Evolutionary conservation across 2,113 vertebrate genomes (phyloP), one percentile per base, ranked within the genome.

Genomic region (Leiothrix lutea): DNA sequence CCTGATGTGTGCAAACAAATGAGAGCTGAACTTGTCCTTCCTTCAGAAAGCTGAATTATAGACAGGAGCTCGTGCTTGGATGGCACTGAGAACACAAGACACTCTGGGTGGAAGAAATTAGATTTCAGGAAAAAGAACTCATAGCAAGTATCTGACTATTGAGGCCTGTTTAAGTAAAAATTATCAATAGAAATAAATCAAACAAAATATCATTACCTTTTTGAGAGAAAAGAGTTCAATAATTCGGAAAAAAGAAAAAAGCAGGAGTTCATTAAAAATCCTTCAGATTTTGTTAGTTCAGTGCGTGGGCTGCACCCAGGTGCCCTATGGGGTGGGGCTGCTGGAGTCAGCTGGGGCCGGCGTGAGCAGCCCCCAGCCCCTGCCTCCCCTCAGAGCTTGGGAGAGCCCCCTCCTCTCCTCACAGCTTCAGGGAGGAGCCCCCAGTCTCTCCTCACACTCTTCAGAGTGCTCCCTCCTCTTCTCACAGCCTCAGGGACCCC

Each of bases 321-420:
- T 3, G 13, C 9, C 18, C 51, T 35, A 66, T n/a, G 28, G 14
- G 38, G 29, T 21, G 40, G 12, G 21, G 51, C 51, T 2, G 15
- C 38, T 8, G n/a, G 11, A 40, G 8, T 23, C 2, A 4, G 31
- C 29, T 5, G 4, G 5, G 50, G 5, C 8, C 0, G 0, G 23
- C 14, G 1, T 11, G 20, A 28, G 22, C 80, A 18, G 58, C 15
- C 33, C 19, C 36, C 80, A 18, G 58, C 15, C 33, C 19, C 36
- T 4, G 6, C 21, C 14, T 56, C 35, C 50, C 40, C 15, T 75
- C 71, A 58, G 2, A 24, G n/a, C 23, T 18, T 54, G 12, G 10
- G n/a, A 15, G 15, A 50, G 29, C 22, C 3, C 19, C 12, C 3
- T 33, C 18, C 23, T 57, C 54, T 10, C 17, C 42, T n/a, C 44